Base-by-base conservation (phyloP, 2,113 vertebrate species). In the Cynoglossus semilaevis region DNA sequence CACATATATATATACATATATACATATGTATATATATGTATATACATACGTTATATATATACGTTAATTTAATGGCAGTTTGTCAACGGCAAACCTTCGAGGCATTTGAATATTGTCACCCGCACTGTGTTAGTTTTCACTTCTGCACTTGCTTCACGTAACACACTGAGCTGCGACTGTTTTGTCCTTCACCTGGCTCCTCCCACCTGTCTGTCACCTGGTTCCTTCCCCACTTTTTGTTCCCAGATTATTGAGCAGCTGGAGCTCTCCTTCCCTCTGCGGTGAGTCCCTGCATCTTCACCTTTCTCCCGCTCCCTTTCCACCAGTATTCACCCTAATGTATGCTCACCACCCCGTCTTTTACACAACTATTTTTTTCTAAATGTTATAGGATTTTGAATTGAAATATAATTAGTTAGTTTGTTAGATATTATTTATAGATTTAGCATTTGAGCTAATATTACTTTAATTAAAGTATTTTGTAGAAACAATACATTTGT, bases 241-340 rank as follows among this genome's bases (percentile, higher is more conserved):
- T 70, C 49, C 76, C 88, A 94, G 93, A 89, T 94, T 66, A 94
- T 91, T 11, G 93, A 94, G 70, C 93, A 94, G 85, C 86, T 94
- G 86, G 93, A 94, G 63, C 85, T 94, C 51, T 94, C 93, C 60
- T 94, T 94, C 78, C 92, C 92, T 2, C 75, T 94, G 43, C 72
- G 93, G 93, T 94, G 82, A 93, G 92, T 79, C 54, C 67, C 78
- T 76, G 46, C 41, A n/a, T 34, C 17, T 19, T 9, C 19, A 8
- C 47, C 38, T 40, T 6, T 40, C 37, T 11, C 37, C 37, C 8
- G 37, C 37, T n/a, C 48, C 44, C 34, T 67, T 47, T 11, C 63
- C 76, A 65, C 55, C 51, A 17, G 10, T 18, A 17, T 60, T 43
- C 58, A 15, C 59, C 15, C 58, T 60, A 12, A 44, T 1, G n/a